Evolutionary conservation across 2,797 vertebrate species (phyloP).

Genomic region (Neostethus bicornis): DNA sequence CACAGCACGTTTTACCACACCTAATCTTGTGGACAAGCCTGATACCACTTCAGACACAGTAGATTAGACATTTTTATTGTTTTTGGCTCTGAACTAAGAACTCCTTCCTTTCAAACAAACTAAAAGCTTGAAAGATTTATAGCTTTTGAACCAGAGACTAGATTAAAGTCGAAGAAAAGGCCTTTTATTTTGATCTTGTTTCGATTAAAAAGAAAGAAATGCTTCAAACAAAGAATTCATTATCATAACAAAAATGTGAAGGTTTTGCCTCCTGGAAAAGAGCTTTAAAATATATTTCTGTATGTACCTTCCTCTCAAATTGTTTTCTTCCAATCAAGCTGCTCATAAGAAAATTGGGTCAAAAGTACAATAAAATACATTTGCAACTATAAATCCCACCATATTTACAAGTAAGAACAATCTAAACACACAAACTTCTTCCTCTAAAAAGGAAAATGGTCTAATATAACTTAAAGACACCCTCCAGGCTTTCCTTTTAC

Average conservation of each 20-base stretch:
- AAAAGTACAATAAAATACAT: no score
- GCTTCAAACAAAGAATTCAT: constrained; percentile 1
- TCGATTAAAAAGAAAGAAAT: constrained; percentile 14
- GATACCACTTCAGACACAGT: constrained; percentile 17
- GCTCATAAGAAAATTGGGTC: constrained; percentile 52
- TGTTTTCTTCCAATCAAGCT: no score
- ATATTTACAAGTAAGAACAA: constrained; percentile 13
- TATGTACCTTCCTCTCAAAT: no score
- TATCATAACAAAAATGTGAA: constrained; percentile 7
- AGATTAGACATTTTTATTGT: constrained; percentile 52
- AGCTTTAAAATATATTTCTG: no score
- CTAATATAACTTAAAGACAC: constrained; percentile 41
- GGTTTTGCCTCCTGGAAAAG: no score
- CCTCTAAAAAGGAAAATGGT: constrained; percentile 30
- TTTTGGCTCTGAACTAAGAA: constrained; percentile 42
- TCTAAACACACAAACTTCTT: constrained; percentile 7
- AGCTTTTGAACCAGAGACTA: constrained; percentile 18
- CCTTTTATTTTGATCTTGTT: constrained; percentile 17
- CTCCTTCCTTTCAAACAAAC: constrained; percentile 26
- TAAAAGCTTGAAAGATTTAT: constrained; percentile 16
- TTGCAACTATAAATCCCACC: constrained; percentile 1
- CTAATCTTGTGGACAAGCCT: constrained; percentile 35
- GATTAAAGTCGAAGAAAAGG: constrained; percentile 12
- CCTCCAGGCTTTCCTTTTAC: constrained; percentile 32
- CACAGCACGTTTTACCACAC: constrained; percentile 15